phyloP scores from a whole-genome alignment of 2,113 vertebrate species.

The Sitta europaea region DNA sequence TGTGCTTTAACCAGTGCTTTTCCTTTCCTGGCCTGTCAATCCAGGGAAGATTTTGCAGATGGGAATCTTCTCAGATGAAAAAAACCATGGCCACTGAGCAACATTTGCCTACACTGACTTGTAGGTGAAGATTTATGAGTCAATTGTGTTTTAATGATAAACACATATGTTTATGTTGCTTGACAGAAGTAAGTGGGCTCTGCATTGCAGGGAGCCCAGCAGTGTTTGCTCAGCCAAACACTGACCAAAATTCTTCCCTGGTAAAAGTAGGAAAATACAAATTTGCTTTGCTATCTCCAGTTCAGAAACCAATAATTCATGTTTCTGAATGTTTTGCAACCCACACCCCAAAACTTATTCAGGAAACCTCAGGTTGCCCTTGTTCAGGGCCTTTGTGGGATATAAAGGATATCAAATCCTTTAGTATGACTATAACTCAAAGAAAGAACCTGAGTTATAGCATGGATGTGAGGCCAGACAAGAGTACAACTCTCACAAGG shows the following conservation, averaged over 20 bases:
- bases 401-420: not conserved
- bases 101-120: not conserved
- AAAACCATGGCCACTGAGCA: not conserved
- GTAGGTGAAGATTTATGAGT: not conserved
- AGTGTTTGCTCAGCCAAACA: accelerated
- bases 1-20: not conserved
- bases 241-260: not conserved
- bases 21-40: not conserved
- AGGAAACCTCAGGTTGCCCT: not conserved
- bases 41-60: not conserved
- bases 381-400: not conserved
- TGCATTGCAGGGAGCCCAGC: not conserved
- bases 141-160: not conserved
- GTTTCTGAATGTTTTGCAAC: not conserved
- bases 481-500: not conserved
- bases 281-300: not conserved
- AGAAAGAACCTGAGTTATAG: not conserved
- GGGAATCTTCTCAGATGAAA: not conserved
- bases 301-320: not conserved
- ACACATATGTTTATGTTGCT: not conserved
- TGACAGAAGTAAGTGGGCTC: not conserved
- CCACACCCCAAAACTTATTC: not conserved
- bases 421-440: not conserved
- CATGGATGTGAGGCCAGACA: not conserved
- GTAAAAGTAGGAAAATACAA: not conserved